A percentile compares a stretch with the other conserved stretches of the same genome.
These are phyloP conservation scores for Eclectus roratus DNA, from an alignment of 2,113 vertebrate genomes.

Conservation along the genomic window DNA sequence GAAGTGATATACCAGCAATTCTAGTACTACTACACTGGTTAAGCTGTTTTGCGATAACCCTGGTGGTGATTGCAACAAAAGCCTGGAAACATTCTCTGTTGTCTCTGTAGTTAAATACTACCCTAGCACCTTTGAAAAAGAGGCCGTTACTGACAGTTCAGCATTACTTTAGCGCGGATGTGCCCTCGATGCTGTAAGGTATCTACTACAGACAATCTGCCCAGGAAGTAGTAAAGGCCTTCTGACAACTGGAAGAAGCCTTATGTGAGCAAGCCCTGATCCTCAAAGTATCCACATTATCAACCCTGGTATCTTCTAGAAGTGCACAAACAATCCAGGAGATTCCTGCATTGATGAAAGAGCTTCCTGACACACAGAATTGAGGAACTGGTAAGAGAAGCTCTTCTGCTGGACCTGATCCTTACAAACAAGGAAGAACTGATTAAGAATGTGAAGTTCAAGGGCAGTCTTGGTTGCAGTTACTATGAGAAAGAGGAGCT, in stretches of 20 bases:
- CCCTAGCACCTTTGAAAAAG: background rate
- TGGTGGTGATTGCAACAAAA: background rate
- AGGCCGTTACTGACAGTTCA: background rate
- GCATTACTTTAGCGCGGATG: fast-evolving
- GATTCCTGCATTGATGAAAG: background rate
- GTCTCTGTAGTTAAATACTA: background rate
- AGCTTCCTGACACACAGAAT: background rate
- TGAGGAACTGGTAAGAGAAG: background rate
- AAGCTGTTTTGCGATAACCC: background rate
- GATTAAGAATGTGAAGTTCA: background rate
- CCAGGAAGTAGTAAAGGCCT: background rate
- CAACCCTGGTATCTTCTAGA: background rate
- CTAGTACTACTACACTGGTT: background rate
- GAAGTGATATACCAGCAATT: background rate
- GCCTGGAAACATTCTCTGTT: background rate
- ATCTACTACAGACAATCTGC: background rate
- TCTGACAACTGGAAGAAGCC: background rate
- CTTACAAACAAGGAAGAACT: background rate
- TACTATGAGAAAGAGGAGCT: background rate
- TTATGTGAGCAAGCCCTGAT: background rate
- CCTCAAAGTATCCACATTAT: background rate
- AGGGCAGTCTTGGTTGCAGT: background rate
- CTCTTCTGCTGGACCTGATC: background rate
- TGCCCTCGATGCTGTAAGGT: fast-evolving
- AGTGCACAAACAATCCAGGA: background rate